Conservation (phyloP, 2,113 vertebrate species). For the Spizaetus ornatus region DNA sequence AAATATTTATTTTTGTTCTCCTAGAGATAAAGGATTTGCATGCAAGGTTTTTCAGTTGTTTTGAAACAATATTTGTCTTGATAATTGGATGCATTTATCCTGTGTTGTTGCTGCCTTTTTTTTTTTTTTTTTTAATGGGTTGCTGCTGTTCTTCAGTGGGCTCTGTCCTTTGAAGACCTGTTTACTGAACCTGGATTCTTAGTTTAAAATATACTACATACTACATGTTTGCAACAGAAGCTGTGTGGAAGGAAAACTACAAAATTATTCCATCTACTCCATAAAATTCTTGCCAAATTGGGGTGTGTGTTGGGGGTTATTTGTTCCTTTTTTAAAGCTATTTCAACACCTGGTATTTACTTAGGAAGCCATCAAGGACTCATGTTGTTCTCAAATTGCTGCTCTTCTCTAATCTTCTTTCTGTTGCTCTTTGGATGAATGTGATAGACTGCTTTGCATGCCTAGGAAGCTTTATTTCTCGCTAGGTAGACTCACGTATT, state of each 20-base stretch:
- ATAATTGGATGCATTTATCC: slow-evolving; percentile 61
- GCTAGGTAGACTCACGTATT: background rate
- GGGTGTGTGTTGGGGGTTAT: background rate
- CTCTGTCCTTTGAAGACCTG: background rate
- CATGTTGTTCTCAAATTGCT: background rate
- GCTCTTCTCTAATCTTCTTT: background rate
- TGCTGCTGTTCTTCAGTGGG: background rate
- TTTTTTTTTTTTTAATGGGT: background rate
- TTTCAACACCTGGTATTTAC: slow-evolving; percentile 29
- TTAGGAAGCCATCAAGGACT: background rate
- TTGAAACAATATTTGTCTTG: slow-evolving; percentile 61
- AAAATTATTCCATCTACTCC: background rate
- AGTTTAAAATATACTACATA: background rate
- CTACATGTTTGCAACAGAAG: background rate
- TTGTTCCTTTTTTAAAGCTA: background rate
- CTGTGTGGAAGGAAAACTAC: background rate
- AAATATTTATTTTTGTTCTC: slow-evolving; percentile 70
- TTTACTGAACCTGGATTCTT: background rate
- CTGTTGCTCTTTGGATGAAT: background rate
- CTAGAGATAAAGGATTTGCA: slow-evolving; percentile 57
- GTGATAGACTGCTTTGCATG: background rate
- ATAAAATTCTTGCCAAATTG: background rate
- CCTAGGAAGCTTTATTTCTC: background rate
- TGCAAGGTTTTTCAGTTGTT: slow-evolving; percentile 40
- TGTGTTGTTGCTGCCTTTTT: background rate